These are phyloP conservation scores for Sterrhoptilus dennistouni DNA, from an alignment of 2,113 vertebrate species.

Conservation along the genomic window DNA sequence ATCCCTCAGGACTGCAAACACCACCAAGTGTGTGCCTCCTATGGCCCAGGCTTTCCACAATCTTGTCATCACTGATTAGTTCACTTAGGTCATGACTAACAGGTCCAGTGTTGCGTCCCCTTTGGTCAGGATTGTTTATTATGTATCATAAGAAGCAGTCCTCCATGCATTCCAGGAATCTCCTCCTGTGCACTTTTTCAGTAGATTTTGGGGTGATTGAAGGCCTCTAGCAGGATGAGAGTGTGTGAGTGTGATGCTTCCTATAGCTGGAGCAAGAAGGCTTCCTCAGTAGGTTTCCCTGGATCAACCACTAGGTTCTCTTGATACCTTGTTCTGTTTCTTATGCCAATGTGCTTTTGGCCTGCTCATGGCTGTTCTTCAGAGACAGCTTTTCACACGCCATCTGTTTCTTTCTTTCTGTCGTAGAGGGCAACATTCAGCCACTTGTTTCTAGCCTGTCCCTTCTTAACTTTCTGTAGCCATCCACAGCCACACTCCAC, in stretches of 20 bases:
- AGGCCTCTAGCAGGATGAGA: neutral
- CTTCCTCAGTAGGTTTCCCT: neutral
- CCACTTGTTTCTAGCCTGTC: neutral
- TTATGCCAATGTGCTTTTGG: neutral
- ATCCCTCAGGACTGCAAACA: neutral
- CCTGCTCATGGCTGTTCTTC: neutral
- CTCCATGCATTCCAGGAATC: neutral
- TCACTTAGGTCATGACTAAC: neutral
- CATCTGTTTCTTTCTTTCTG: neutral
- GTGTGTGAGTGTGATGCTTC: accelerated
- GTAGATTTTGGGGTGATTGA: neutral
- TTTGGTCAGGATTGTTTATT: neutral
- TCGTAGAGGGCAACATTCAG: neutral
- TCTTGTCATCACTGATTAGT: neutral
- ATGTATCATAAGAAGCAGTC: neutral
- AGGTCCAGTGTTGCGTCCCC: neutral
- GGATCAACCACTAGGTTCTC: neutral
- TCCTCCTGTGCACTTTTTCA: neutral
- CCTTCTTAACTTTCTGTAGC: neutral
- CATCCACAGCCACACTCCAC: neutral
- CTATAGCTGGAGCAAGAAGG: neutral
- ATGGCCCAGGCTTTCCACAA: neutral
- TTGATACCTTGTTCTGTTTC: neutral
- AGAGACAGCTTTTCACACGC: neutral
- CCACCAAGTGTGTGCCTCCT: neutral